phyloP scores from a whole-genome alignment of 2,888 invertebrate genomes.

The Druceiella hillmani region DNA sequence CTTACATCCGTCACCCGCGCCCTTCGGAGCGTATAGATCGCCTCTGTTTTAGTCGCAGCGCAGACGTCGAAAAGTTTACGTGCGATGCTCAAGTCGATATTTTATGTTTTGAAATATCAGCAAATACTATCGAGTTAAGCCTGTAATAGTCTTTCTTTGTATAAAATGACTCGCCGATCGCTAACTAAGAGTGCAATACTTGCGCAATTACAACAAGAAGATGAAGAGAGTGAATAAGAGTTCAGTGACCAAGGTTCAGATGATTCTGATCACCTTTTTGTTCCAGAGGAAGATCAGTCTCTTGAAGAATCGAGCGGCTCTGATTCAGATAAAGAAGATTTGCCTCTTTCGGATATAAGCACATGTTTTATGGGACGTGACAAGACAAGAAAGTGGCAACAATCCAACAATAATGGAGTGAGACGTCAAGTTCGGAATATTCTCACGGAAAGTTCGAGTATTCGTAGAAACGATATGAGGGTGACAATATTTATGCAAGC shows the following conservation, averaged over 20 bases:
- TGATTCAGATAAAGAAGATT: background rate
- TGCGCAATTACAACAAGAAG: too few species aligned
- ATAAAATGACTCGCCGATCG: too few species aligned
- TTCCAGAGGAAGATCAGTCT: too few species aligned
- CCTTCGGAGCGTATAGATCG: background rate
- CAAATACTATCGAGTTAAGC: background rate
- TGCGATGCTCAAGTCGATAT: background rate
- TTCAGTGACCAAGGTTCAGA: too few species aligned
- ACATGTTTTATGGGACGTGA: background rate
- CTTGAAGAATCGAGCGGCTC: background rate
- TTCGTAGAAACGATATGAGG: too few species aligned
- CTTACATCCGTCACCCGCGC: background rate
- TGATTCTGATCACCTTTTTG: too few species aligned
- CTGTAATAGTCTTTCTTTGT: too few species aligned
- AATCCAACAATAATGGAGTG: conserved; percentile 1
- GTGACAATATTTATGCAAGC: conserved; percentile 1
- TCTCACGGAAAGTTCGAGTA: too few species aligned
- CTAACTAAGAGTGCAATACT: too few species aligned
- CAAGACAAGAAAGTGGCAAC: background rate
- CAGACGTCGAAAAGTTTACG: too few species aligned
- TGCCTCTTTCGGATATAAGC: background rate
- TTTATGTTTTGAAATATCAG: background rate
- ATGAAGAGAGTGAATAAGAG: too few species aligned
- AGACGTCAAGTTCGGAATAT: background rate
- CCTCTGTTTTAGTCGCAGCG: background rate